Base-by-base conservation (phyloP, 2,113 vertebrate species). In the Casuarius casuarius region DNA sequence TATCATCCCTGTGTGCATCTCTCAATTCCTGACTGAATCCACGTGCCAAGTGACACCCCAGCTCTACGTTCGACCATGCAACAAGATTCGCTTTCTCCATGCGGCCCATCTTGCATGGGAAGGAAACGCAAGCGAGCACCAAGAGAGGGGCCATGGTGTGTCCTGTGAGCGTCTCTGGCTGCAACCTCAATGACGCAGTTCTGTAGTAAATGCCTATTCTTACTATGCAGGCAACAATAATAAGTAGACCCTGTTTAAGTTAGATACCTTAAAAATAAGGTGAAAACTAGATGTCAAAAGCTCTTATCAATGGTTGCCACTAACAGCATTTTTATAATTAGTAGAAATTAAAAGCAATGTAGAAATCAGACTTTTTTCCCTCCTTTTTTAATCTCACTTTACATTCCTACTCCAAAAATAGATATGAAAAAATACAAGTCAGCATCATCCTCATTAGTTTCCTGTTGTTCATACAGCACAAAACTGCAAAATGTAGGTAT, bases 31-130 rank as follows among this genome's bases (percentile, higher is more conserved):
- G 48, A 93, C 66, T 18, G 48, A 93, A 87, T 52, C 22, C 31
- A 46, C 0, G 2, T 15, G 61, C 40, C 58, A 59, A 72, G 31
- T 5, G 5, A 85, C 42, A 46, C 2, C 16, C 23, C 74, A 87
- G n/a, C 2, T 3, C 12, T 23, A 61, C 59, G 21, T 3, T 0
- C 9, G 16, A 25, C 40, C 21, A 54, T 7, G 3, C 33, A 71
- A 26, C 51, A 72, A 40, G 33, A 46, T 29, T 54, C 4, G 20
- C 23, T 38, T 67, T n/a, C 49, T 25, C 35, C 22, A 59, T 0
- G 1, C 0, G 1, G 56, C 20, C 22, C 46, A 78, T 35, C 16
- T 51, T 31, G 28, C 1, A 0, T 0, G 7, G 16, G 8, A 78
- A 72, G 62, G 21, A 93, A 75, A 78, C 4, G 7, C 10, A 51